Conservation (phyloP, 2,113 vertebrate genomes). For the Burhinus oedicnemus region DNA sequence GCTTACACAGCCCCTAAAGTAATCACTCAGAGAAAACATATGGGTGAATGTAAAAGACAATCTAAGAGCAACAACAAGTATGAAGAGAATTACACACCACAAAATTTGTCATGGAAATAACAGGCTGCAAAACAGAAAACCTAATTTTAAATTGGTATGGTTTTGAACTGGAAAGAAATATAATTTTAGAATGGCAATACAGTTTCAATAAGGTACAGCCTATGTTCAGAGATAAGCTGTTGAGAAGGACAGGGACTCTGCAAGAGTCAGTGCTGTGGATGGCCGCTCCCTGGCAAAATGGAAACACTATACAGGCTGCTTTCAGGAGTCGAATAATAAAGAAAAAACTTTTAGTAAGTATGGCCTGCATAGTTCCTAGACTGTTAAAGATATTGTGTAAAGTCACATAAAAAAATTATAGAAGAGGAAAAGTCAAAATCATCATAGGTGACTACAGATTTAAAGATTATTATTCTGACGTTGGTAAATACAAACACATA, state of each 20-base stretch:
- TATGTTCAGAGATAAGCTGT: background rate
- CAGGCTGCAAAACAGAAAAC: background rate
- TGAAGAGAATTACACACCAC: background rate
- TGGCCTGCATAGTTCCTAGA: background rate
- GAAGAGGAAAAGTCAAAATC: background rate
- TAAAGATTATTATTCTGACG: constrained; percentile 20
- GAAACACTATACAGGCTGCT: background rate
- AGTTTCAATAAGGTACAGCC: background rate
- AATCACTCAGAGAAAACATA: background rate
- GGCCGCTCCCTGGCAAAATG: background rate
- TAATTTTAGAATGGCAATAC: background rate
- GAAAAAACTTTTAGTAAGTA: background rate
- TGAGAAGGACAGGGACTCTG: background rate
- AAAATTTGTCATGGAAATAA: background rate
- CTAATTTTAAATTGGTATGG: background rate
- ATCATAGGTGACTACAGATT: constrained; percentile 22
- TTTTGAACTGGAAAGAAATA: background rate
- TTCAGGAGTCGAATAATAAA: background rate
- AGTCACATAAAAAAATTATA: background rate
- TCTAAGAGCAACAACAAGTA: background rate
- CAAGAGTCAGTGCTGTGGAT: background rate
- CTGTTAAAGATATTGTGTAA: background rate
- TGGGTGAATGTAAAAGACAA: background rate
- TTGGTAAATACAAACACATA: constrained; percentile 40
- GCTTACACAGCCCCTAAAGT: background rate